Conservation (phyloP, 2,113 vertebrate genomes). For the Coptodon rendalli region DNA sequence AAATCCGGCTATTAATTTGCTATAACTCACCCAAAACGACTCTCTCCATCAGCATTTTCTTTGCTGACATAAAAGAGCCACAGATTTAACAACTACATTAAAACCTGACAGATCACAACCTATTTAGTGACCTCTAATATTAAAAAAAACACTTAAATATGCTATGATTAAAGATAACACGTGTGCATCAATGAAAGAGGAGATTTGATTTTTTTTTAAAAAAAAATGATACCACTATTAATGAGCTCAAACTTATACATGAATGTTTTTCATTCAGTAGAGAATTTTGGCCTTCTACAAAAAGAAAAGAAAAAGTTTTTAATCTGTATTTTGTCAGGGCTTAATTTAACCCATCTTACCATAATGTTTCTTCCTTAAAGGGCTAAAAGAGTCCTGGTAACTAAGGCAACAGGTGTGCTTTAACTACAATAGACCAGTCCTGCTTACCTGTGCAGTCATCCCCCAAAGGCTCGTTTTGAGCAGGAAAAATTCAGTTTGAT, state of each 20-base stretch:
- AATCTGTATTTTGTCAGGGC: not conserved
- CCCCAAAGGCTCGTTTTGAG: not conserved
- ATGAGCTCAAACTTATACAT: not conserved
- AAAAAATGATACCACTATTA: not conserved
- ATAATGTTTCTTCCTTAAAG: not conserved
- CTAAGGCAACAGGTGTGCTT: not conserved
- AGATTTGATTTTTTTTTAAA: not conserved
- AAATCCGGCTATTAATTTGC: not conserved
- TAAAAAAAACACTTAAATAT: accelerated
- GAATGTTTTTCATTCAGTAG: not conserved
- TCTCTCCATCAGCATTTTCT: not conserved
- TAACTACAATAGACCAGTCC: not conserved
- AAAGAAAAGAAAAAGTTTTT: not conserved
- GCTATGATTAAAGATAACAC: not conserved
- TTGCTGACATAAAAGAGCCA: not conserved
- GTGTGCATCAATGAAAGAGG: not conserved
- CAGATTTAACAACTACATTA: not conserved
- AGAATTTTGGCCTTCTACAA: not conserved
- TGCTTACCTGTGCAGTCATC: not conserved
- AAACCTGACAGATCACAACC: not conserved
- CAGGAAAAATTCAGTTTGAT: not conserved
- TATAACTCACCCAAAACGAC: not conserved
- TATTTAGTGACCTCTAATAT: not conserved
- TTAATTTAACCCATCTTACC: not conserved
- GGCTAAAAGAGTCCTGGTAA: not conserved